Percentiles rank a stretch among this genome's conserved stretches.
phyloP scores from a whole-genome alignment of 2,113 vertebrate species.

The Lethenteron camtschaticum region DNA sequence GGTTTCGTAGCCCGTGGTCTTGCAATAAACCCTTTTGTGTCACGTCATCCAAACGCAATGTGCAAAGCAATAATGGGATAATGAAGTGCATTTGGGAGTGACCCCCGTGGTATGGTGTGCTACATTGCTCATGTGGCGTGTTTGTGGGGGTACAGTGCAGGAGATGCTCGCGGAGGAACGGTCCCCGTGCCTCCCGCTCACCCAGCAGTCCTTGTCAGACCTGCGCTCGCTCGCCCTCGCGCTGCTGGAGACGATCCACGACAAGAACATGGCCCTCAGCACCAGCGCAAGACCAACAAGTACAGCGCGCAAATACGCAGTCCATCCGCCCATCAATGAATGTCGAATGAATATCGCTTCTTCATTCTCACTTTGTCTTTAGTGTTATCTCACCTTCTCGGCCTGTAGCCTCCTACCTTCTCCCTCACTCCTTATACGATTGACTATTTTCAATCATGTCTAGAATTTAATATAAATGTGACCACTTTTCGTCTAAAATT shows the following conservation, averaged over 20 bases:
- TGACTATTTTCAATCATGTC: background rate
- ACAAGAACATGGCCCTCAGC: conserved; percentile 95
- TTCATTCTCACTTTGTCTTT: background rate
- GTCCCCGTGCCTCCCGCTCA: conserved; percentile 69
- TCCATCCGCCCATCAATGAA: conserved; percentile 10
- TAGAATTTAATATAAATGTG: background rate
- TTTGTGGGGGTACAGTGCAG: conserved; percentile 34
- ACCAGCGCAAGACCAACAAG: conserved; percentile 94
- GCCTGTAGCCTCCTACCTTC: background rate
- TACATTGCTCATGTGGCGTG: too few species aligned
- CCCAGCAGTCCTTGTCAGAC: conserved; percentile 81
- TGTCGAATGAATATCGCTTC: background rate
- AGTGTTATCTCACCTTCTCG: background rate
- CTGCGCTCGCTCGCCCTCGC: conserved; percentile 86
- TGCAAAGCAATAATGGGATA: too few species aligned
- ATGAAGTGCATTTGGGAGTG: too few species aligned
- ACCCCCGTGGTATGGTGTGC: too few species aligned
- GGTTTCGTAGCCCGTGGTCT: too few species aligned
- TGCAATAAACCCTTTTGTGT: too few species aligned
- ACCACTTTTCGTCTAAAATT: too few species aligned
- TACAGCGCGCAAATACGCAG: conserved; percentile 11
- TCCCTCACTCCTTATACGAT: conserved; percentile 1
- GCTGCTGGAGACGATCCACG: conserved; percentile 78
- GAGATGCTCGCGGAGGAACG: conserved; percentile 64
- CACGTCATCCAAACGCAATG: too few species aligned